A percentile compares a stretch with the other conserved stretches of the same genome.
phyloP scores from a whole-genome alignment of 23 tunicate species.

The Styela plicata region DNA sequence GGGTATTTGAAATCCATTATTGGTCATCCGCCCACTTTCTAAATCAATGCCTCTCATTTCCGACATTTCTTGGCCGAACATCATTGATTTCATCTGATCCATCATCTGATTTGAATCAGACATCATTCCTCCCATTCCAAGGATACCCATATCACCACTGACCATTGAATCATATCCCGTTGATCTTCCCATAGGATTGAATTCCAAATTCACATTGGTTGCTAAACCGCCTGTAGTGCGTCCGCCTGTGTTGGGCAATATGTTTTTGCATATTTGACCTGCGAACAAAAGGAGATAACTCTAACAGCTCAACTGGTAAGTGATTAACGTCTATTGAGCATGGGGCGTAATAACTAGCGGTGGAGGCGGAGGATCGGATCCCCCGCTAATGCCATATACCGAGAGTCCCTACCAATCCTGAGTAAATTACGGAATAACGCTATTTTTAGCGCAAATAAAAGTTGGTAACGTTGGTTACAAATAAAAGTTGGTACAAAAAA shows the following conservation, averaged over 20 bases:
- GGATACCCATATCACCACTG: conserved; percentile 34
- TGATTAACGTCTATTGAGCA: no score
- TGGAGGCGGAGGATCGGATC: no score
- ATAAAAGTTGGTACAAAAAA: no score
- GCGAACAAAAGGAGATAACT: no score
- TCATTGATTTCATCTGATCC: neutral
- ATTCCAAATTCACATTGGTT: neutral
- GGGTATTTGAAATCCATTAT: no score
- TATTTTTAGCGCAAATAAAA: no score
- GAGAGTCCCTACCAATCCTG: no score
- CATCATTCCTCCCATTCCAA: conserved; percentile 14
- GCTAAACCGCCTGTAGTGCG: conserved; percentile 24
- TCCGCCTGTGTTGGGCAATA: neutral
- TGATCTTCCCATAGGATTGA: neutral
- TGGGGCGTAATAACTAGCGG: no score
- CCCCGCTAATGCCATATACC: no score
- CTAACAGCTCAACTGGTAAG: no score
- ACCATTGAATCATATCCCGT: conserved; percentile 18
- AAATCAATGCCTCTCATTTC: neutral
- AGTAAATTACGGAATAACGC: no score
- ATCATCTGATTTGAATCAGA: neutral
- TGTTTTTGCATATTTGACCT: conserved; percentile 19
- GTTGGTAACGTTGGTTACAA: no score
- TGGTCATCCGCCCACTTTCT: neutral
- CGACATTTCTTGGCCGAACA: conserved; percentile 3